Conservation (phyloP, 2,888 invertebrate species). For the Drosophila mimetica region DNA sequence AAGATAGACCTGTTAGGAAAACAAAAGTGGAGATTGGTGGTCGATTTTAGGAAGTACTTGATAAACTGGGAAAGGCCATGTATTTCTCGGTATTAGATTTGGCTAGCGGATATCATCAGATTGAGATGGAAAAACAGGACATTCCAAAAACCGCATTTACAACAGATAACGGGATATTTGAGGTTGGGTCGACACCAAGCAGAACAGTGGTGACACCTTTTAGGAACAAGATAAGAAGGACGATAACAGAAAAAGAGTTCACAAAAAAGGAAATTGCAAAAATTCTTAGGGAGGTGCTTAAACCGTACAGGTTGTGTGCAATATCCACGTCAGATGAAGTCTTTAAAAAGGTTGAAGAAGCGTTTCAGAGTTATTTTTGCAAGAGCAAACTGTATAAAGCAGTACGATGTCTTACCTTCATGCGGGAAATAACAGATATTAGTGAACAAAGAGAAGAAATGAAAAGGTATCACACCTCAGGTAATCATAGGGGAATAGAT, state of each 20-base stretch:
- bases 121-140: slow-evolving; percentile 1
- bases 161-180: neutral
- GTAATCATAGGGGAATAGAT: neutral
- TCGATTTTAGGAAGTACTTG: slow-evolving; percentile 1
- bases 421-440: slow-evolving; percentile 3
- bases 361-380: neutral
- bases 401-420: slow-evolving; percentile 2
- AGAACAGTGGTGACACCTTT: slow-evolving; percentile 4
- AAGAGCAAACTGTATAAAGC: slow-evolving; percentile 1
- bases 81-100: neutral
- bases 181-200: neutral
- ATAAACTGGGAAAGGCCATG: slow-evolving; percentile 1
- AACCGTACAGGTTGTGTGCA: neutral
- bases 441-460: neutral
- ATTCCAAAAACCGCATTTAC: neutral
- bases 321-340: neutral
- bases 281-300: slow-evolving; percentile 2
- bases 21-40: too few species aligned
- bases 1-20: too few species aligned
- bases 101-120: neutral
- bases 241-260: neutral
- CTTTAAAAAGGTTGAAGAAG: neutral
- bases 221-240: slow-evolving; percentile 1
- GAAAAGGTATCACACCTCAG: too few species aligned
- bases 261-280: neutral